Evolutionary conservation across 2,888 invertebrate species (phyloP), one percentile per base, ranked within the genome.

Genomic region (Tiliacea citrago): DNA sequence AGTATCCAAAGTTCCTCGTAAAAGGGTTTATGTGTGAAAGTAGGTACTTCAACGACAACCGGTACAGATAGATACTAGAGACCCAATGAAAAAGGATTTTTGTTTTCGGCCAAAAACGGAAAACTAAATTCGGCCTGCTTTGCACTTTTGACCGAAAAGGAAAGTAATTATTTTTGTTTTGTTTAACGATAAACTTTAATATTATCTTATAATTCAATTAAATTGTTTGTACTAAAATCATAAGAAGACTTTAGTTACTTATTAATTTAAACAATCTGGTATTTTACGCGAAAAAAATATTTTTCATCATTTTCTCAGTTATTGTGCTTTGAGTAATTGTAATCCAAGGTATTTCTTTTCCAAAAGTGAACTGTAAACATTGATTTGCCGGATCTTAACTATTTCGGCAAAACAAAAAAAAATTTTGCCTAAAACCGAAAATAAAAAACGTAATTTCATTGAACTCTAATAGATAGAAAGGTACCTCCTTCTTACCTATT

Each of bases 21-120:
- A 58, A 72, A 72, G 57, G 73, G 57, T 72, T 58, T 39, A 24
- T 72, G 24, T 53, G 35, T 2, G 13, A 4, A 47, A 57, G 21
- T 58, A 24, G 53, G 71, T 29, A 18, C n/a, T 35, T 42, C 16
- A 29, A 35, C 4, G 35, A 18, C n/a, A n/a, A 21, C 18, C 3
- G 24, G 45, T 45, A 18, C 18, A 10, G 7, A 24, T 6, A 24
- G 62, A 42, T 45, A 24, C 24, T 51, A 10, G 51, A 51, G 21
- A 51, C 1, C 10, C 4, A n/a, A 51, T 4, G 1, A 51, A 51
- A 51, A n/a, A 51, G 9, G 0, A 51, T 51, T 51, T 21, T 51
- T 21, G 49, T 9, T 51, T 51, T 51, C 9, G 51, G 21, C 51
- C 21, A n/a, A n/a, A n/a, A n/a, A n/a, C n/a, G n/a, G 21, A 21